These are phyloP conservation scores for Cataglyphis rosenhaueri DNA, from an alignment of 2,888 invertebrate species.

Conservation along the genomic window DNA sequence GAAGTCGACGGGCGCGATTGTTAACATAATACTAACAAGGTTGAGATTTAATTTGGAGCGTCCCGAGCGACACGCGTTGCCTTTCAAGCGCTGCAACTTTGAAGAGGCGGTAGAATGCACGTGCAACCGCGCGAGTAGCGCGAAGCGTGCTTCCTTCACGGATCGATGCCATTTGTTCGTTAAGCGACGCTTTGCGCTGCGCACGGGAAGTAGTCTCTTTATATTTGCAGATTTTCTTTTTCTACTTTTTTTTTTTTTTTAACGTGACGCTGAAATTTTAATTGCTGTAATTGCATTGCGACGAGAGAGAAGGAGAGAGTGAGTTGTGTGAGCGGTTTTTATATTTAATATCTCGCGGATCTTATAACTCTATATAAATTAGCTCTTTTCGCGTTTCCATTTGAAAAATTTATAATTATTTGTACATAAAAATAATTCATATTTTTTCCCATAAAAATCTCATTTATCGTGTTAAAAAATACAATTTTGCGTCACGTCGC, in stretches of 20 bases:
- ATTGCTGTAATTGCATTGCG: constrained; percentile 53
- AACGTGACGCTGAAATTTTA: constrained; percentile 49
- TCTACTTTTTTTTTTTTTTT: constrained; percentile 9
- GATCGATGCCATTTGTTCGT: constrained; percentile 53
- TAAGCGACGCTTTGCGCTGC: constrained; percentile 50
- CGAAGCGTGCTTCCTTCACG: constrained; percentile 52
- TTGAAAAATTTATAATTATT: constrained; percentile 46
- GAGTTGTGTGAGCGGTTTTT: constrained; percentile 41
- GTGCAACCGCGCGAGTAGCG: constrained; percentile 32
- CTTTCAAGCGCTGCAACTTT: constrained; percentile 46
- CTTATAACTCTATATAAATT: constrained; percentile 41
- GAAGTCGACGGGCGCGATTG: constrained; percentile 47
- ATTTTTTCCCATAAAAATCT: constrained; percentile 20
- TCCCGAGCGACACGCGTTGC: constrained; percentile 54
- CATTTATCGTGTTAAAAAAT: constrained; percentile 6
- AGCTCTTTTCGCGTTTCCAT: constrained; percentile 25
- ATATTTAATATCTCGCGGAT: constrained; percentile 43
- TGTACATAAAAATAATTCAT: constrained; percentile 27
- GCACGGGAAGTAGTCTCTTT: constrained; percentile 47
- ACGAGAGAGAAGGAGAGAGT: background rate
- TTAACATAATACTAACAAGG: constrained; percentile 67
- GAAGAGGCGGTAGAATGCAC: constrained; percentile 36
- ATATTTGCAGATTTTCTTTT: constrained; percentile 21
- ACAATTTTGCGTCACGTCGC: background rate
- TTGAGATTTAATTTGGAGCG: constrained; percentile 66